phyloP scores from a whole-genome alignment of 35 echinoderm and acorn worm genomes.

The Acanthaster planci region DNA sequence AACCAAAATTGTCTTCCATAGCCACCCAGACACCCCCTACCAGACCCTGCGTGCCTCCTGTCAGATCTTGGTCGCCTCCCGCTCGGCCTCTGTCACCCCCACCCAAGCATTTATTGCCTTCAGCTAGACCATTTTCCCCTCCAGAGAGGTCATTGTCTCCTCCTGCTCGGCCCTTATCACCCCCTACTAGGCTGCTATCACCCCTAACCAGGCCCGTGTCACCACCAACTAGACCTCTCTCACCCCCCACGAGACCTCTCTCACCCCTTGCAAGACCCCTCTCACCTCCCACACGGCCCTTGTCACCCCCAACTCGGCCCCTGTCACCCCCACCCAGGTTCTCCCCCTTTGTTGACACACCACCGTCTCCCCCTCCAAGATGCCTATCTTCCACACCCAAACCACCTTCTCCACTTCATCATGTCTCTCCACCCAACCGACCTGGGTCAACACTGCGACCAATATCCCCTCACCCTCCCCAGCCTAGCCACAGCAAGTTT shows the following conservation, averaged over 20 bases:
- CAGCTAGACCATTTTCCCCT: not conserved
- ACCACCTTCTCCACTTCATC: not conserved
- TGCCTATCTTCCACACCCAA: not conserved
- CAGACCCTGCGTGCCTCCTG: slow-evolving; percentile 26
- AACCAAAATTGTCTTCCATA: not conserved
- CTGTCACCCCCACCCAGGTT: slow-evolving; percentile 22
- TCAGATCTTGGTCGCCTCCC: not conserved
- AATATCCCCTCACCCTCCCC: not conserved
- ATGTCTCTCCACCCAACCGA: not conserved
- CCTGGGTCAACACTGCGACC: not conserved
- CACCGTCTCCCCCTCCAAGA: slow-evolving; percentile 32
- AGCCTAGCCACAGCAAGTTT: not conserved
- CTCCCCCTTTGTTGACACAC: not conserved
- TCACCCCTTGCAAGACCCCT: not conserved
- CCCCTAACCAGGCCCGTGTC: not conserved
- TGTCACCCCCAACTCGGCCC: not conserved
- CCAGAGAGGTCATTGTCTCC: not conserved
- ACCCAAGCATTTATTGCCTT: not conserved
- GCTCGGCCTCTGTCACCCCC: slow-evolving; percentile 1
- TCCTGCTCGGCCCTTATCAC: not conserved
- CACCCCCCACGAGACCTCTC: not conserved
- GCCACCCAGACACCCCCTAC: slow-evolving; percentile 43
- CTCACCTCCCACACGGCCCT: slow-evolving; percentile 4
- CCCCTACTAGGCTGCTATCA: not conserved
- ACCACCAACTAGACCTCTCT: slow-evolving; percentile 11